These are phyloP conservation scores for Linepithema humile DNA, from an alignment of 1,140 invertebrate genomes.

Conservation along the genomic window DNA sequence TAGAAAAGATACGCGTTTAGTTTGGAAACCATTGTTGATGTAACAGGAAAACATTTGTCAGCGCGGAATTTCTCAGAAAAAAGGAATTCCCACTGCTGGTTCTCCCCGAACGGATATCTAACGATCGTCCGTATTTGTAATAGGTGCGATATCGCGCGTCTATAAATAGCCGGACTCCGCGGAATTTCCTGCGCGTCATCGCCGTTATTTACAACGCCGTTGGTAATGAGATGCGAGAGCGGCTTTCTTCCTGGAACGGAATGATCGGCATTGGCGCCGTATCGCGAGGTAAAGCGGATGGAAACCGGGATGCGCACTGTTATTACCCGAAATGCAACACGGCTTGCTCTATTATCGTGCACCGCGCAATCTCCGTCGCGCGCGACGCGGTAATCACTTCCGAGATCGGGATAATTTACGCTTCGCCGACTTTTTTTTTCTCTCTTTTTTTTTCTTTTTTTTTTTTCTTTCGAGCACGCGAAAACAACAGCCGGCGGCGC, in stretches of 20 bases:
- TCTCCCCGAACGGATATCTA: conserved; percentile 40
- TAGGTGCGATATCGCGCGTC: conserved; percentile 60
- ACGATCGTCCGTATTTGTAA: conserved; percentile 43
- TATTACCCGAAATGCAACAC: conserved; percentile 52
- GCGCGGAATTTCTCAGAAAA: neutral
- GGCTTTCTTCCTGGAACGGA: conserved; percentile 67
- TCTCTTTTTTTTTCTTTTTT: neutral
- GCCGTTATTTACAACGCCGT: conserved; percentile 68
- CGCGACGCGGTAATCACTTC: conserved; percentile 50
- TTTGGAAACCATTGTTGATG: neutral
- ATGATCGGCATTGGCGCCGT: conserved; percentile 5
- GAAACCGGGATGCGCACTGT: conserved; percentile 9
- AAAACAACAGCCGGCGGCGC: conserved; percentile 12
- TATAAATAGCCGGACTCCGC: conserved; percentile 66
- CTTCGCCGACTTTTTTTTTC: neutral
- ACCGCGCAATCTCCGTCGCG: neutral
- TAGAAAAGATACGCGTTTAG: too few species aligned
- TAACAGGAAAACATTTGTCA: neutral
- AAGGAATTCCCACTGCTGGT: neutral
- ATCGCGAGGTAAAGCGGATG: neutral
- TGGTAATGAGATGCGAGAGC: conserved; percentile 63
- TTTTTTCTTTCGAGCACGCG: neutral
- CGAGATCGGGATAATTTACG: conserved; percentile 32
- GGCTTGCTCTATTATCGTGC: conserved; percentile 20
- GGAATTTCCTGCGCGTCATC: conserved; percentile 71